Base-by-base conservation (phyloP, 2,888 invertebrate genomes). In the Drosophila merina region DNA sequence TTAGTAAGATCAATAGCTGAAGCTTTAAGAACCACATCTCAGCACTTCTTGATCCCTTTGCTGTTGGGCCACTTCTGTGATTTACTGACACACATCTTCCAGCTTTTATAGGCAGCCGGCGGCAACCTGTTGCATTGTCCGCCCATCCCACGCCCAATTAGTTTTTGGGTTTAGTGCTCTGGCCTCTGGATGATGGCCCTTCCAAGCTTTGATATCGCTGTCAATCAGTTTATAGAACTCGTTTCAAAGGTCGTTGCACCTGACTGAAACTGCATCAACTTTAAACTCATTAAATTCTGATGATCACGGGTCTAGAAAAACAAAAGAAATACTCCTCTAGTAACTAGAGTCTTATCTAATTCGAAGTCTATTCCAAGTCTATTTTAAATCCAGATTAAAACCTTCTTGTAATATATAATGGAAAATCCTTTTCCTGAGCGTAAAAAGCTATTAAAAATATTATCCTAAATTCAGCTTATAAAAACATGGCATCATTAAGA, bases 201-300 rank as follows among this genome's bases (percentile, higher is more conserved):
- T 57, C 60, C 54, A 36, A 56, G 52, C 48, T 59, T 44, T 45
- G 49, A 56, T 75, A 52, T 71, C 55, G 71, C 12, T 38, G 70
- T 73, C 76, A 75, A 79, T 84, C 79, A 81, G 67, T 72, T 57
- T 57, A 69, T 56, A 58, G 73, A 80, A 70, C 74, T 82, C 42
- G 55, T 74, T 60, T 63, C 59, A 42, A 45, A 64, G 74, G 82
- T 82, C 49, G 56, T 51, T 64, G 71, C 70, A 70, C 70, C 38
- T 69, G 31, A 40, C 10, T 12, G 36, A 33, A 48, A 45, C 28
- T 70, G 49, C 38, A 58, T 33, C 30, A 1, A 10, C 31, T 44
- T 0, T 7, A 33, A 44, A 28, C 8, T 25, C 52, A 7, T 48
- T 12, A 12, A 48, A 20, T 3, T 14, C 14, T 20, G 4, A 36